Percentiles rank a stretch among this genome's conserved stretches.
phyloP scores from a whole-genome alignment of 1,140 invertebrate genomes.

The Mercenaria mercenaria region DNA sequence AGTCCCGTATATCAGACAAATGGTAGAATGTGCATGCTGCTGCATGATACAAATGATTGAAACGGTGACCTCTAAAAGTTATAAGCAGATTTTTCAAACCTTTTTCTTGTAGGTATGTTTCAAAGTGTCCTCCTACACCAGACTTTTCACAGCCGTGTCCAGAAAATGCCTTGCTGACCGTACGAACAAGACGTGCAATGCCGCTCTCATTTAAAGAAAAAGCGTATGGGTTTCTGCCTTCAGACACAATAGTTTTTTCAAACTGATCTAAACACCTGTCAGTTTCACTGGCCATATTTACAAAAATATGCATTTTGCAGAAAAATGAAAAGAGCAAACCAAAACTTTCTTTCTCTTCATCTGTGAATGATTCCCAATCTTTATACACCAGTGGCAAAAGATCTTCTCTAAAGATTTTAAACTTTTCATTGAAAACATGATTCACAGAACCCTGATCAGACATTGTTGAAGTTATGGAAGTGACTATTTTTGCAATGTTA shows the following conservation, averaged over 20 bases:
- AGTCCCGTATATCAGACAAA: background rate
- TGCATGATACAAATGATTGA: background rate
- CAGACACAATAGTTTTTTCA: background rate
- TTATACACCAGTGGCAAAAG: too few species aligned
- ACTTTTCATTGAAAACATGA: too few species aligned
- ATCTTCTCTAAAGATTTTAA: too few species aligned
- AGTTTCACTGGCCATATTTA: background rate
- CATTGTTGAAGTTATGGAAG: too few species aligned
- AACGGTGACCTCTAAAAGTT: slow-evolving; percentile 25
- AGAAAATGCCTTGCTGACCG: slow-evolving; percentile 24
- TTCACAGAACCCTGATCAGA: too few species aligned
- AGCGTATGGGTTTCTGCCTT: slow-evolving; percentile 5
- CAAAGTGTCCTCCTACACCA: slow-evolving; percentile 45
- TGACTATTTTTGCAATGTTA: too few species aligned
- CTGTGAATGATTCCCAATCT: too few species aligned
- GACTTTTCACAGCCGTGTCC: slow-evolving; percentile 48
- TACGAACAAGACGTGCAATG: slow-evolving; percentile 1
- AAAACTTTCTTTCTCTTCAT: background rate
- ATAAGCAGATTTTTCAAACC: slow-evolving; percentile 41
- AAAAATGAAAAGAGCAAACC: slow-evolving; percentile 7
- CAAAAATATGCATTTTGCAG: slow-evolving; percentile 11
- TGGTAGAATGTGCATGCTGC: background rate
- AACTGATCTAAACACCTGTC: background rate
- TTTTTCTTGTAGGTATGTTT: slow-evolving; percentile 26
- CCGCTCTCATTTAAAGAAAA: slow-evolving; percentile 22